A percentile compares a stretch with the other conserved stretches of the same genome.
Conservation (phyloP, 2,888 invertebrate genomes). For the Patella pellucida region DNA sequence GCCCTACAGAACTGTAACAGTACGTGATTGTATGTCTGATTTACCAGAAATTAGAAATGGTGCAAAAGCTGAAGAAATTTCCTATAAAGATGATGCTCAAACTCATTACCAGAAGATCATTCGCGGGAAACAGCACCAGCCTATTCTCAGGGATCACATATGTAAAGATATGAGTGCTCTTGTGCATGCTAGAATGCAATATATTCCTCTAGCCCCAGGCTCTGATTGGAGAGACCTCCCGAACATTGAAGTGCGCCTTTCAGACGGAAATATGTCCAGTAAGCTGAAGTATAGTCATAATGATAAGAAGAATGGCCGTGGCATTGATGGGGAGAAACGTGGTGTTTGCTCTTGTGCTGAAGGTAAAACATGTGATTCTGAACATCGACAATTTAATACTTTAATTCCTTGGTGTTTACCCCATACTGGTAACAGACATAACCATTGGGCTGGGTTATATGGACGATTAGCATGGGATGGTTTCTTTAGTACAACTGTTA, state of each 20-base stretch:
- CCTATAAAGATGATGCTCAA: slow-evolving; percentile 80
- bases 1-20: slow-evolving; percentile 83
- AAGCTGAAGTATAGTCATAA: slow-evolving; percentile 76
- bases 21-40: slow-evolving; percentile 87
- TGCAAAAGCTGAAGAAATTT: slow-evolving; percentile 79
- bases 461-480: slow-evolving; percentile 86
- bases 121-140: slow-evolving; percentile 76
- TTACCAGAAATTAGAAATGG: slow-evolving; percentile 83
- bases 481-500: slow-evolving; percentile 84
- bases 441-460: slow-evolving; percentile 89
- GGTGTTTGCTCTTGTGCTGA: slow-evolving; percentile 85
- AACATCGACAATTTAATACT: slow-evolving; percentile 85
- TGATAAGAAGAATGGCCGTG: slow-evolving; percentile 75
- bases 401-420: slow-evolving; percentile 91
- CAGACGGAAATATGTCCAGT: slow-evolving; percentile 80
- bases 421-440: slow-evolving; percentile 87
- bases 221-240: slow-evolving; percentile 91
- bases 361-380: slow-evolving; percentile 77
- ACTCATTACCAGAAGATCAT: slow-evolving; percentile 83
- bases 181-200: slow-evolving; percentile 82
- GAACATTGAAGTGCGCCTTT: slow-evolving; percentile 80
- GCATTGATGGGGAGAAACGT: slow-evolving; percentile 74
- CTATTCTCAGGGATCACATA: slow-evolving; percentile 81
- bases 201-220: slow-evolving; percentile 82
- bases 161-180: slow-evolving; percentile 88